Percentiles rank a stretch among this genome's conserved stretches.
phyloP scores from a whole-genome alignment of 1,140 invertebrate genomes.

The Calosoma granatense region DNA sequence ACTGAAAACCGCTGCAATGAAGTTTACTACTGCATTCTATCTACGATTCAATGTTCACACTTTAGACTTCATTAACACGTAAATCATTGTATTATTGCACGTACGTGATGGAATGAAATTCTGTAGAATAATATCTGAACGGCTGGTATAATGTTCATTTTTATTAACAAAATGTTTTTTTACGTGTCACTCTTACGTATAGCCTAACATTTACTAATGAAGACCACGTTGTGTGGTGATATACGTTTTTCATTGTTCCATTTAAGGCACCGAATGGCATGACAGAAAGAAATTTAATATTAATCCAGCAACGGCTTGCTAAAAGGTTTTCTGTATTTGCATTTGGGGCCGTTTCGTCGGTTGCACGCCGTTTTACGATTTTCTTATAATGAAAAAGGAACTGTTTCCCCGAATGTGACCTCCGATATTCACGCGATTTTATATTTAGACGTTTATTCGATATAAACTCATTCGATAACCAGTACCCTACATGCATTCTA shows the following conservation, averaged over 20 bases:
- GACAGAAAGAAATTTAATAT: conserved; percentile 6
- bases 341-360: background rate
- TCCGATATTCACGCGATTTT: background rate
- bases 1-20: no score
- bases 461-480: no score
- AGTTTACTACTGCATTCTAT: no score
- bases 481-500: no score
- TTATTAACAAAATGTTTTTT: background rate
- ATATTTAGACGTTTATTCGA: background rate
- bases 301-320: background rate
- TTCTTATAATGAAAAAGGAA: background rate
- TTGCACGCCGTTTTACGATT: background rate
- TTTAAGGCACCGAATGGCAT: background rate
- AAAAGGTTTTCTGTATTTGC: background rate
- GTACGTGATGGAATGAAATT: no score
- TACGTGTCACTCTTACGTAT: background rate
- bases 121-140: no score
- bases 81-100: no score
- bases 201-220: no score
- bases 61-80: no score
- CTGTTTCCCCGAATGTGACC: background rate
- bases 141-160: background rate
- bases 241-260: background rate
- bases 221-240: no score
- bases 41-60: no score